phyloP scores from a whole-genome alignment of 2,888 invertebrate genomes.

The Ypsolopha sequella region DNA sequence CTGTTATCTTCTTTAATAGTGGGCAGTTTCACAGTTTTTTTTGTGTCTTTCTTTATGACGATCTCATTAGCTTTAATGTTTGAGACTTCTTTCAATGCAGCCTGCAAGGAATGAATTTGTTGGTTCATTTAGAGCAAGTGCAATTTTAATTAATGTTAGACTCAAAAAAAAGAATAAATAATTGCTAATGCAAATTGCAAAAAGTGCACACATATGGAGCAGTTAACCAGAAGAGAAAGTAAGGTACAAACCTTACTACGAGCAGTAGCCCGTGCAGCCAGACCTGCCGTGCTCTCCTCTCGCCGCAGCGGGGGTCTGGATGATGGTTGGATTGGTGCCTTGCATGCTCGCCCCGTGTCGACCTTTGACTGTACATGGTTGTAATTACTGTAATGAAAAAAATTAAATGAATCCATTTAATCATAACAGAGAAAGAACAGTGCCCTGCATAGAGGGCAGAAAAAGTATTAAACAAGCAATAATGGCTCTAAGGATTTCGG shows the following conservation, averaged over 20 bases:
- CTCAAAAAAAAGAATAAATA: too few species aligned
- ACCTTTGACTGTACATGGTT: slow-evolving; percentile 60
- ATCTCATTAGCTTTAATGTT: slow-evolving; percentile 26
- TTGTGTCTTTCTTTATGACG: slow-evolving; percentile 19
- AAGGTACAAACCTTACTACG: slow-evolving; percentile 37
- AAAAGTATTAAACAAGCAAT: too few species aligned
- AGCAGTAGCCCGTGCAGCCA: slow-evolving; percentile 40
- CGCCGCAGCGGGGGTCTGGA: slow-evolving; percentile 43
- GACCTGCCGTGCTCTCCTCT: slow-evolving; percentile 53
- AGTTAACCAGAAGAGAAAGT: background rate
- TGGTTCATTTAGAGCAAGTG: too few species aligned
- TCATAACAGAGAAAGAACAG: too few species aligned
- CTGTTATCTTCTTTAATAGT: slow-evolving; percentile 28
- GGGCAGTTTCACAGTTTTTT: slow-evolving; percentile 31
- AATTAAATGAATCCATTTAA: too few species aligned
- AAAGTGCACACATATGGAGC: background rate
- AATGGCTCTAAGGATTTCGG: too few species aligned
- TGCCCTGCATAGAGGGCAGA: too few species aligned
- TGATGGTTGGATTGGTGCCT: slow-evolving; percentile 27
- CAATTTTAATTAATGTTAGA: too few species aligned
- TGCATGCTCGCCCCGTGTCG: slow-evolving; percentile 45
- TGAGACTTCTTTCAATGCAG: slow-evolving; percentile 34
- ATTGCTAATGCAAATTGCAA: too few species aligned
- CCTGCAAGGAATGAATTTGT: slow-evolving; percentile 22
- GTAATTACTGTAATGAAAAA: slow-evolving; percentile 31